Evolutionary conservation across 2,113 vertebrate species (phyloP), one percentile per base, ranked within the genome.

Genomic region (Pachycephala philippinensis): DNA sequence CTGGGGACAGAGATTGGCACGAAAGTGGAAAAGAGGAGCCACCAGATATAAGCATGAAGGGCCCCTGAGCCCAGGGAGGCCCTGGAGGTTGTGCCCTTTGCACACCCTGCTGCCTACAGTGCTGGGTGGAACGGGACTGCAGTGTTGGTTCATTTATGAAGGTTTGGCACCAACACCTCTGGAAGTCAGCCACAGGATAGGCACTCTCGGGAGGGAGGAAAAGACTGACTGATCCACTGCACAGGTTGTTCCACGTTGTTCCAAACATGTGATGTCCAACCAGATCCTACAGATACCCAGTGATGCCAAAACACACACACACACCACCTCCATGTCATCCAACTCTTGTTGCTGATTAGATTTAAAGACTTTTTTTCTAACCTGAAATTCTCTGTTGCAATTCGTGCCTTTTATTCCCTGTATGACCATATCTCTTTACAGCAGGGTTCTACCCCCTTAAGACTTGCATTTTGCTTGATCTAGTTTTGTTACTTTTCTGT

Each of bases 41-140:
- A 15, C 18, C 30, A 65, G 30, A 18, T 15, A 15, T 1, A 7
- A 5, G 7, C 35, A 7, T 1, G 18, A 59, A 27, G 50, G 15
- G 39, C 22, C 61, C 14, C 63, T 37, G 59, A 47, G 57, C 49
- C 37, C n/a, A 17, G 28, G 28, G 27, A 21, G 11, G 16, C 2
- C 0, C 37, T 50, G 47, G 33, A 56, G 45, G 20, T 9, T 21
- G 26, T 16, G 7, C 10, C 31, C 17, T n/a, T 50, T 15, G 31
- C 39, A 23, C 11, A 60, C 18, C 18, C 21, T 1, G 1, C 9
- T 68, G 17, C 64, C 15, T 1, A 5, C 68, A 42, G 50, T 2
- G 0, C 44, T 24, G 33, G 40, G 17, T 54, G 61, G 27, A 53
- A 15, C 1, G 0, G 16, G 30, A 27, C 22, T 1, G 18, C 4